Base-by-base conservation (phyloP, 1,140 invertebrate genomes). In the Drosophila kurseongensis region DNA sequence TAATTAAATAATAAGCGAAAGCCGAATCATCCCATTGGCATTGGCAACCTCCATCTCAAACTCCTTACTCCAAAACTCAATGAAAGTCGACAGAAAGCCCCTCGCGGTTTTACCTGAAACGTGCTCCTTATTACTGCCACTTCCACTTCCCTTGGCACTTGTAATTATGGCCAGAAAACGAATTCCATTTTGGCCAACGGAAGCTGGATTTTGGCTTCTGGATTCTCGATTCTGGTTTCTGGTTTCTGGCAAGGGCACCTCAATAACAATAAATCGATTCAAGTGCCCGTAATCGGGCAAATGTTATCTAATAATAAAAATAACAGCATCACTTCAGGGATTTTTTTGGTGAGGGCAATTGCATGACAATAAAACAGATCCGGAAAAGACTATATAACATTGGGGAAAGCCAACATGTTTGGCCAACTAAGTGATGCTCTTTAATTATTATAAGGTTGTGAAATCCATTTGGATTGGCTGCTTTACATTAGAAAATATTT, bases 191-290 rank as follows among this genome's bases (percentile, higher is more conserved):
- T 5, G 9, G 48, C 9, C 23, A 14, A 4, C 2, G 16, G 29
- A 35, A 51, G 48, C 48, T 35, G 38, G 1, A 29, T 16, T 16
- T 38, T 29, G 16, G 32, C 23, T 16, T 48, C 57, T 14, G 12
- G 38, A 5, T 14, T 35, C 38, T 14, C 5, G 42, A 45, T 16
- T 47, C 47, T 27, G 27, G 29, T 13, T 41, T 10, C 59, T 55
- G 14, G 27, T 40, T 27, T 41, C 38, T 14, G 36, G 54, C 13
- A 59, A 50, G 68, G 52, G 71, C 14, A 50, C 61, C 63, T 78
- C 82, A 88, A 86, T 88, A 86, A 86, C 83, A 79, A 86, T 86
- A 86, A 86, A 86, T 86, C 83, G 83, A 86, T 88, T 86, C 83
- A 76, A 86, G 83, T 82, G 79, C 71, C 67, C 75, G 83, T 86